Evolutionary conservation across 53 echinoderm and acorn worm genomes (phyloP), one percentile per base, ranked within the genome.

Genomic region (Mesocentrotus franciscanus): DNA sequence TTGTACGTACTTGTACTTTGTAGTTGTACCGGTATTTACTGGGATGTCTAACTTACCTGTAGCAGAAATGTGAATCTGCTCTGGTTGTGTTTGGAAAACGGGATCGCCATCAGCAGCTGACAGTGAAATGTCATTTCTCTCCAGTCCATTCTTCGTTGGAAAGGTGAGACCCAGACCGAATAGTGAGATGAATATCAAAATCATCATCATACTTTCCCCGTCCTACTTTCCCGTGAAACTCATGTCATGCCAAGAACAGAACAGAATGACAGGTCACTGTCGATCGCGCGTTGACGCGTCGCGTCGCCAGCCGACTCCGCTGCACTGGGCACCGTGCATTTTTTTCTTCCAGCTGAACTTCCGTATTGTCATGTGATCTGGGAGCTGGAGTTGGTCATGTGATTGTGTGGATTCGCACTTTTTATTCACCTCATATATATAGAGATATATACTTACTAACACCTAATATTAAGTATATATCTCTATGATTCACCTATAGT

Each of bases 61-160:
- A 90, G 90, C 90, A 60, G 90, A 90, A 60, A 90, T 90, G 90
- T 90, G 90, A 90, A 90, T 90, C 61, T 90, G 90, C 60, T 90
- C 90, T 59, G 90, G 90, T 59, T 90, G 90, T 61, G 60, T 90
- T 59, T 61, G 27, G 60, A 61, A 59, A 90, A 90, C 61, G 20
- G 81, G 81, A 39, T 81, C 76, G 27, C 12, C 81, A 36, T 18
- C 81, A 39, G 39, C 81, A 39, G 20, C 17, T 39, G 81, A 22
- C 81, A 81, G 18, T 20, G 20, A 64, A 16, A 64, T 15, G 20
- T 42, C 81, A 42, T 39, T 36, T 42, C 81, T 42, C 76, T 30
- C 81, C 74, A 74, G 74, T 39, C 81, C 76, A 39, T 39, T 22
- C 33, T 35, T 35, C 17, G 18, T 39, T 42, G 81, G 81, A 8